Conservation (phyloP, 1,140 invertebrate genomes). For the Sycophila sp. region DNA sequence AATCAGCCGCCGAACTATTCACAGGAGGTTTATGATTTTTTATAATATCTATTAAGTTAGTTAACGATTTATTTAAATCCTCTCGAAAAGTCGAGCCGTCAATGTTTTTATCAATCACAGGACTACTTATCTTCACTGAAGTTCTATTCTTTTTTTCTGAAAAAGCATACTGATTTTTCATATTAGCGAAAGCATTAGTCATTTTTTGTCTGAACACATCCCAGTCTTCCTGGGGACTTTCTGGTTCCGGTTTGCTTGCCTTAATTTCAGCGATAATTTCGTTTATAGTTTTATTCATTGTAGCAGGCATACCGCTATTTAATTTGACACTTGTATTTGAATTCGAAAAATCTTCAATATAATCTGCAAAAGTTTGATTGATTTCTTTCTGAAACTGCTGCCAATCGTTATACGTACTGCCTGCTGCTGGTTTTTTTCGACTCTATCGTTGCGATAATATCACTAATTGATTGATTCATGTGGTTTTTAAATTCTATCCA, state of each 20-base stretch:
- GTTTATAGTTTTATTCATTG: slow-evolving; percentile 2
- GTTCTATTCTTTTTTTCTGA: background rate
- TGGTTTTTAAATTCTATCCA: background rate
- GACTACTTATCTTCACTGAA: background rate
- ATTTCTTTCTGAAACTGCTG: background rate
- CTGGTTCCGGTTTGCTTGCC: slow-evolving; percentile 22
- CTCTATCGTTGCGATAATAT: background rate
- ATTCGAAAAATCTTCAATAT: background rate
- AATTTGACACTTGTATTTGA: background rate
- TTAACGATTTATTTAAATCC: slow-evolving; percentile 9
- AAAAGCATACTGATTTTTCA: background rate
- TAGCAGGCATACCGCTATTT: no score
- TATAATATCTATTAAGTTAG: background rate
- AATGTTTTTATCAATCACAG: background rate
- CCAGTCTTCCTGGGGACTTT: slow-evolving; percentile 37
- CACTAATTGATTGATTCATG: background rate
- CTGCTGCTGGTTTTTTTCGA: background rate
- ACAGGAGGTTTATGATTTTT: background rate
- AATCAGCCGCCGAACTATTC: slow-evolving; percentile 31
- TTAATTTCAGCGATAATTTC: slow-evolving; percentile 28
- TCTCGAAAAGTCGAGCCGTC: background rate
- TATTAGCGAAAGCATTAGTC: background rate
- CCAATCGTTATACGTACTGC: background rate
- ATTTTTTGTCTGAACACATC: slow-evolving; percentile 33
- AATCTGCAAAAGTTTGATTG: background rate